These are phyloP conservation scores for Babylonia areolata DNA, from an alignment of 1,140 invertebrate species.

Conservation along the genomic window DNA sequence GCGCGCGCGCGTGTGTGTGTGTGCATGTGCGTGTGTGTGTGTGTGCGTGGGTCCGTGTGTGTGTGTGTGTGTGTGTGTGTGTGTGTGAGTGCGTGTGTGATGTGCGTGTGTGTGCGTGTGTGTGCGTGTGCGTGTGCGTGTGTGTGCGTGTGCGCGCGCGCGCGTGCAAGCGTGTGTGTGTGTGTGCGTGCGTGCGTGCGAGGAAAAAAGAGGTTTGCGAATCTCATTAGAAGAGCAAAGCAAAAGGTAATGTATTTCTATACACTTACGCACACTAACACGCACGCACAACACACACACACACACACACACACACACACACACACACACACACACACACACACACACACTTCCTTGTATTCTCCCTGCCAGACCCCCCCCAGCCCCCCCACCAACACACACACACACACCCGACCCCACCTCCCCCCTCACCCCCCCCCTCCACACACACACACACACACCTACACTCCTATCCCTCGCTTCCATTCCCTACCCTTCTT, in stretches of 20 bases:
- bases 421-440: background rate
- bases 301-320: no score
- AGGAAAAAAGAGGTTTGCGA: no score
- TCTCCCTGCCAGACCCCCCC: no score
- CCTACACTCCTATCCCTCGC: background rate
- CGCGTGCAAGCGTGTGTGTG: background rate
- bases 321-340: no score
- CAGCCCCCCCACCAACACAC: no score
- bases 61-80: conserved; percentile 22
- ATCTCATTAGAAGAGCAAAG: no score
- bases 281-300: no score
- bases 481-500: background rate
- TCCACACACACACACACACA: background rate
- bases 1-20: conserved; percentile 8
- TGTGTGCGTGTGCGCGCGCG: conserved; percentile 11
- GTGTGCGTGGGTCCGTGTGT: background rate
- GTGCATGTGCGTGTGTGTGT: conserved; percentile 19
- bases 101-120: conserved; percentile 9
- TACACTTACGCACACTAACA: no score
- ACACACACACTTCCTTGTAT: no score
- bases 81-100: conserved; percentile 9
- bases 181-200: no score
- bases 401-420: no score
- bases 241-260: no score
- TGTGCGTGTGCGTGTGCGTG: conserved; percentile 20